Evolutionary conservation across 2,113 vertebrate species (phyloP), one percentile per base, ranked within the genome.

Genomic region (Probosciger aterrimus): DNA sequence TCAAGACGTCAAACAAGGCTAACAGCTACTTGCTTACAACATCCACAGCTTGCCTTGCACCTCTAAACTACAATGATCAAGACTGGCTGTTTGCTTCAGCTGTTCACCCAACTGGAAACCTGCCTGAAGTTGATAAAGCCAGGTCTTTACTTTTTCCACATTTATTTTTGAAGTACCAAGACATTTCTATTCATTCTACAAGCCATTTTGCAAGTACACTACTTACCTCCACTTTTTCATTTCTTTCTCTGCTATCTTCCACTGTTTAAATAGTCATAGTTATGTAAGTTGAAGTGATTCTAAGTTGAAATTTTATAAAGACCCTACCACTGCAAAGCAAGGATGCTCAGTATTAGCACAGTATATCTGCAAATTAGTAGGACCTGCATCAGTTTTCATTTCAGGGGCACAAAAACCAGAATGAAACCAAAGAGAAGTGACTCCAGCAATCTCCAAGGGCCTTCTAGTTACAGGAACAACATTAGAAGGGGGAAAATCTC

Each of bases 21-120:
- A 79, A 49, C 14, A 82, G 5, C 13, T 30, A 39, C 20, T 73
- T 30, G 24, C 35, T 44, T 9, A 2, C 23, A 46, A 22, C 0
- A 2, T 46, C 57, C 22, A 8, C 75, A 44, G 35, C 63, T 35
- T 37, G 10, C 1, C 4, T 37, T 23, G 17, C 0, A 0, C n/a
- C 52, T 67, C 87, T 37, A 28, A 84, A 20, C 43, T 39, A 11
- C 1, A 0, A 77, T 70, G 25, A 76, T n/a, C 55, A 71, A 55
- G 43, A 27, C 11, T 57, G n/a, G 18, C 44, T 76, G 68, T 70
- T 24, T 43, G 13, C 67, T 86, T 74, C 75, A 87, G 75, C 71
- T 68, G 10, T 3, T 91, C 31, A 22, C 44, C 35, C 77, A 77
- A 27, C 24, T 74, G 60, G 39, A 86, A 84, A 84, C 18, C 35